Evolutionary conservation across 2,113 vertebrate genomes (phyloP).

Genomic region (Lepus timidus): DNA sequence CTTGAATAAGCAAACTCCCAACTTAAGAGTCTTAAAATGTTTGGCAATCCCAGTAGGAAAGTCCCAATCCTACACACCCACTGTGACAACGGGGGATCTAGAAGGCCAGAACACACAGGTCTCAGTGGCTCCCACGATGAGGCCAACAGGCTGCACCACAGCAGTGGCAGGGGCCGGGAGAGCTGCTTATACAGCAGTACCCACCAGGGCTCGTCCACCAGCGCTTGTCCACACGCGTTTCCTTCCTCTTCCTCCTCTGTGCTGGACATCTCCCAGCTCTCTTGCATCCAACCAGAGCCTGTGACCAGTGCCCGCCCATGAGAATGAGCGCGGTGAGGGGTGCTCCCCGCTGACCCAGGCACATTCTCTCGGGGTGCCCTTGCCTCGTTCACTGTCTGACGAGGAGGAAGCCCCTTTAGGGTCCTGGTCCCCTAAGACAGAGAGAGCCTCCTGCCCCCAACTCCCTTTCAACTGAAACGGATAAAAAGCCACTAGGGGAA

Average conservation of each 20-base stretch:
- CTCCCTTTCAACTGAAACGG: neutral
- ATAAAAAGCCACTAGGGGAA: neutral
- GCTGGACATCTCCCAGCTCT: neutral
- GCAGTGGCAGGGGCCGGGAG: neutral
- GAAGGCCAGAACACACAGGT: neutral
- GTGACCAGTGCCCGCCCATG: neutral
- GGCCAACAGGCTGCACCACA: neutral
- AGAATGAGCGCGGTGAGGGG: neutral
- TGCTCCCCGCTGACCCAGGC: neutral
- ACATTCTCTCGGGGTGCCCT: no score
- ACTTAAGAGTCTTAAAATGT: no score
- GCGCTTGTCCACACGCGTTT: neutral
- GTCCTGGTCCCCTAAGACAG: fast-evolving
- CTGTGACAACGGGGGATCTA: no score
- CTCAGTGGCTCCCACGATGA: neutral
- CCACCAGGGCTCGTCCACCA: neutral
- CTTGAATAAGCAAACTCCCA: no score
- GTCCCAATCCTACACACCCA: neutral
- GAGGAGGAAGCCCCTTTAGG: neutral
- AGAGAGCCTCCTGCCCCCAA: neutral
- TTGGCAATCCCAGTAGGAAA: neutral
- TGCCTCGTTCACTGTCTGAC: neutral
- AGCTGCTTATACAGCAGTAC: neutral
- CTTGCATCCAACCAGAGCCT: neutral
- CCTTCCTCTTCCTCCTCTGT: neutral